Base-by-base conservation (phyloP, 2,888 invertebrate species). In the Apotomis turbidana region DNA sequence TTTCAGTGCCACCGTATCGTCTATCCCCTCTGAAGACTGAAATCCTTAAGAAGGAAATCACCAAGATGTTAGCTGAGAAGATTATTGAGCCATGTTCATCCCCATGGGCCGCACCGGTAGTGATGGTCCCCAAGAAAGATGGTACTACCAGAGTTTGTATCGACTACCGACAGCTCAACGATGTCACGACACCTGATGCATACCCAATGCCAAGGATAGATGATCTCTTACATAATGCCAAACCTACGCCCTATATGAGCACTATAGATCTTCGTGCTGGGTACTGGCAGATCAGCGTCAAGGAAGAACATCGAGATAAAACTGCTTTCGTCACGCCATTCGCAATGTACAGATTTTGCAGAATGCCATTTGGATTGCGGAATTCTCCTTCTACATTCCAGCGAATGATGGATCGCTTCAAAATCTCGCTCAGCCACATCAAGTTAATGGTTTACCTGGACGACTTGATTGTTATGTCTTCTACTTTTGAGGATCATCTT, bases 31-130 rank as follows among this genome's bases (percentile, higher is more conserved):
- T 27, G 2, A 27, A 27, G 27, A 27, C 27, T 27, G 27, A 27
- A 27, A 27, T 27, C 27, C 27, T 27, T 27, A 27, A 27, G 27
- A 27, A 27, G 27, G 27, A 27, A 27, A 27, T 15, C 27, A 57
- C 15, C 36, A 15, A 27, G 57, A 57, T 2, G 57, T 57, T 27
- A 27, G 27, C 27, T 27, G 27, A 27, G 27, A 27, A 27, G 0
- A 76, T 86, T 3, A 83, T 86, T 3, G 83, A 74, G 79, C 80
- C 60, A 3, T 60, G 82, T 67, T 77, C 80, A 46, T 83, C 83
- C 4, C 81, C 84, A 3, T 87, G 83, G 84, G 77, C 85, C 0
- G 79, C 85, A 0, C 86, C 85, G 8, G 83, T 85, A 0, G 82
- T 87, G 0, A 74, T 87, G 71, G 81, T 87, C 4, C 82, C 83